Conservation (phyloP, 1,140 invertebrate genomes). For the Camponotus pennsylvanicus region DNA sequence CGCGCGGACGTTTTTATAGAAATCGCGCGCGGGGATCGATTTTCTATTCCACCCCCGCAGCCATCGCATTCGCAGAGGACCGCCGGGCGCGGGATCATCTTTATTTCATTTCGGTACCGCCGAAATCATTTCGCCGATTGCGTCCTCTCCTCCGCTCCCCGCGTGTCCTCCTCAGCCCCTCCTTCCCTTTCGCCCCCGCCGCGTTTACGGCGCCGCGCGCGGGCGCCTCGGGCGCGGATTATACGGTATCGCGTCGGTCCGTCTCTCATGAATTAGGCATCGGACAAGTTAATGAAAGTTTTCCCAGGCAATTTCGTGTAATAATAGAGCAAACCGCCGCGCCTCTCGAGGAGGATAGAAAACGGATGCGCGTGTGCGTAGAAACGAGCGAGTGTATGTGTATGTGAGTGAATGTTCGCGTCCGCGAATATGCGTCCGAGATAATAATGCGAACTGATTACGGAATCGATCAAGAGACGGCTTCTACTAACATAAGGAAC, state of each 20-base stretch:
- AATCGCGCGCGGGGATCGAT: not conserved
- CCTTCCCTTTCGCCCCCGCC: too few relatives aligned
- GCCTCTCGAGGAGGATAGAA: conserved; percentile 21
- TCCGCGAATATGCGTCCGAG: conserved; percentile 21
- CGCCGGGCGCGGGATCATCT: conserved; percentile 46
- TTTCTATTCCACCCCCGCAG: conserved; percentile 14
- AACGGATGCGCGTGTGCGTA: conserved; percentile 1
- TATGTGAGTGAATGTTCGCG: not conserved
- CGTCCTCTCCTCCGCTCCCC: not conserved
- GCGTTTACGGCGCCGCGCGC: not conserved
- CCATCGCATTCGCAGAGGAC: conserved; percentile 3
- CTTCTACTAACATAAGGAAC: not conserved
- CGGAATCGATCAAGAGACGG: conserved; percentile 18
- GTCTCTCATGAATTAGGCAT: conserved; percentile 76
- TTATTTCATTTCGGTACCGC: conserved; percentile 18
- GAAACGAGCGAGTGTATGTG: not conserved
- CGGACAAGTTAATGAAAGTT: conserved; percentile 76
- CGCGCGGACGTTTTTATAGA: not conserved
- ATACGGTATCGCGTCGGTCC: conserved; percentile 69
- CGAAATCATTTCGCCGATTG: conserved; percentile 76
- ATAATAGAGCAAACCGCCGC: conserved; percentile 71
- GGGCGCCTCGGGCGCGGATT: conserved; percentile 53
- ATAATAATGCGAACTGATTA: not conserved
- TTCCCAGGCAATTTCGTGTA: conserved; percentile 73
- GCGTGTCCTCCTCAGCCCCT: not conserved